Percentiles rank a stretch among this genome's conserved stretches.
phyloP scores from a whole-genome alignment of 2,888 invertebrate genomes.

The Melanophora roralis region DNA sequence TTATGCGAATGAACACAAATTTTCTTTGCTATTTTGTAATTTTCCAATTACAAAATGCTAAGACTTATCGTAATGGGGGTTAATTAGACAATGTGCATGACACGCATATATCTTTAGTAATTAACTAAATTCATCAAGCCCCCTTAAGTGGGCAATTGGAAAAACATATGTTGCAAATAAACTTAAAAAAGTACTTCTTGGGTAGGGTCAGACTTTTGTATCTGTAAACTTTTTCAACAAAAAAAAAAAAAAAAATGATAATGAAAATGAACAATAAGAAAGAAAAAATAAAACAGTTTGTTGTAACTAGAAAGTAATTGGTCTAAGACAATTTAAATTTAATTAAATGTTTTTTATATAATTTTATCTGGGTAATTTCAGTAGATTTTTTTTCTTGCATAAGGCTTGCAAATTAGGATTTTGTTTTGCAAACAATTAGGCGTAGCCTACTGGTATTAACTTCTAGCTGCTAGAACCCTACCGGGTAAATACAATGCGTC shows the following conservation, averaged over 20 bases:
- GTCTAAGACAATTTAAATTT: no score
- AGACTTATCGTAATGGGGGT: slow-evolving; percentile 67
- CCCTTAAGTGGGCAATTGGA: slow-evolving; percentile 17
- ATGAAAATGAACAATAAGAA: background rate
- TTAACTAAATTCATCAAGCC: slow-evolving; percentile 69
- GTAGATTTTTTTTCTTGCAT: no score
- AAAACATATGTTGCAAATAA: slow-evolving; percentile 49
- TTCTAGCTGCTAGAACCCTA: no score
- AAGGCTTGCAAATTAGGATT: no score
- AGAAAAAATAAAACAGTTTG: no score
- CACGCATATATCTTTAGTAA: slow-evolving; percentile 75
- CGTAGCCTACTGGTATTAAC: no score
- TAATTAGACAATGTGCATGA: slow-evolving; percentile 74
- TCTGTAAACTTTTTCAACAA: slow-evolving; percentile 1
- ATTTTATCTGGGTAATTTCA: no score
- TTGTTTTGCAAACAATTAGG: no score
- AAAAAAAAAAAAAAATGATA: no score
- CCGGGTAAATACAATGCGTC: no score
- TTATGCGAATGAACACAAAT: slow-evolving; percentile 1
- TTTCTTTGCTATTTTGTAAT: slow-evolving; percentile 11
- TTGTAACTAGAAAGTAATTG: no score
- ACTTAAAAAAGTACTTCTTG: slow-evolving; percentile 13
- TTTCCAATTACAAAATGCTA: slow-evolving; percentile 5
- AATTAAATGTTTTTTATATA: no score
- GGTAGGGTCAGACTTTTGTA: background rate